Evolutionary conservation across 2,113 vertebrate genomes (phyloP).

Genomic region (Apteryx mantelli): DNA sequence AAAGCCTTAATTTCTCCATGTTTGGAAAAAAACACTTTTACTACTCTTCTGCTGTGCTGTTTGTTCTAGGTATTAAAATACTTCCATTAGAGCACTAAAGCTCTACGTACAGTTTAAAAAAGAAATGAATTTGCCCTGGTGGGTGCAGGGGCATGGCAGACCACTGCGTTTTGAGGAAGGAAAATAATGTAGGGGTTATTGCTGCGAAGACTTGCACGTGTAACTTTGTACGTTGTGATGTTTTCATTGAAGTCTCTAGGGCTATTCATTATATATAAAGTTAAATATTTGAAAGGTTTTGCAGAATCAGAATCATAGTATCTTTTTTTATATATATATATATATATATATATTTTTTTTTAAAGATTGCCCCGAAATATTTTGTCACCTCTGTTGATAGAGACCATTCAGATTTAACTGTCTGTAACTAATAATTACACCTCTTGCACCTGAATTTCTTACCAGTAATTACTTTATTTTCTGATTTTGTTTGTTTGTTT

Average conservation of each 20-base stretch:
- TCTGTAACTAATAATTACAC: not conserved
- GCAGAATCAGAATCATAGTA: not conserved
- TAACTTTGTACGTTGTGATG: not conserved
- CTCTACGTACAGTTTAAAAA: rapidly evolving
- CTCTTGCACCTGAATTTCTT: not conserved
- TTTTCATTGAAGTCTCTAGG: not conserved
- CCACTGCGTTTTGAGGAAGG: not conserved
- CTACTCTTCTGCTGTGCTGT: not conserved
- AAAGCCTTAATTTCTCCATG: not conserved
- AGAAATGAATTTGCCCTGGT: not conserved
- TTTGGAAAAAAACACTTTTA: not conserved
- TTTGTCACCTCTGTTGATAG: not conserved
- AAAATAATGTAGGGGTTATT: not conserved
- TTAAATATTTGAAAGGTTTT: not conserved
- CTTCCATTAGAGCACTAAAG: not conserved
- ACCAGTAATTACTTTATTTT: not conserved
- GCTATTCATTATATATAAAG: rapidly evolving
- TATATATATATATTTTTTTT: not conserved
- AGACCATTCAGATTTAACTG: not conserved
- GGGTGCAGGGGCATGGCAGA: not conserved
- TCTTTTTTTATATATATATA: not conserved
- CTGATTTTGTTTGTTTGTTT: not conserved
- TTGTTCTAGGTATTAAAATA: not conserved
- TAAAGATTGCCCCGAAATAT: not conserved
- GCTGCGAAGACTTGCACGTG: not conserved